Conservation (phyloP, 2,797 vertebrate genomes). For the Gambelia wislizenii region DNA sequence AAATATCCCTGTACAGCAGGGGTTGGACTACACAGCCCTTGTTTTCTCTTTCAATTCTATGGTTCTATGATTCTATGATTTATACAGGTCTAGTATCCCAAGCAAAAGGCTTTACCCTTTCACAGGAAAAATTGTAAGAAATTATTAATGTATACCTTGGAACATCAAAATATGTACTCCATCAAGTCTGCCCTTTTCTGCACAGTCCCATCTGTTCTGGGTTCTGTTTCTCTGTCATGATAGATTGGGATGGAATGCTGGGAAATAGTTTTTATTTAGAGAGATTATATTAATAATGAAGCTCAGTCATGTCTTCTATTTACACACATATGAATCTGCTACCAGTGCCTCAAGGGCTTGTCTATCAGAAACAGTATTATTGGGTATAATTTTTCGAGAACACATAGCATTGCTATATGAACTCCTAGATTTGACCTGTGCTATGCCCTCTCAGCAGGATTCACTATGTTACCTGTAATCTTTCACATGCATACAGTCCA, state of each 20-base stretch:
- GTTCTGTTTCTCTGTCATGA: neutral
- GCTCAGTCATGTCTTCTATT: neutral
- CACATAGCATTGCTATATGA: constrained; percentile 56
- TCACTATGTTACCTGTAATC: constrained; percentile 79
- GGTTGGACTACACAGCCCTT: too few relatives aligned
- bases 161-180: neutral
- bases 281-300: neutral
- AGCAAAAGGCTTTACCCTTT: neutral
- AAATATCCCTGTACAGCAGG: too few relatives aligned
- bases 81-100: neutral
- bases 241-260: neutral
- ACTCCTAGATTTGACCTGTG: constrained; percentile 71
- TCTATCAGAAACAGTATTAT: constrained; percentile 46
- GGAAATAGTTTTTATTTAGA: constrained; percentile 10
- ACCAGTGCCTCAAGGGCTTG: constrained; percentile 28
- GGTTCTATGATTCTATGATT: too few relatives aligned
- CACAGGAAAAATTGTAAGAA: neutral
- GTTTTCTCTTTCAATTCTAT: too few relatives aligned
- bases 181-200: neutral
- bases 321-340: neutral
- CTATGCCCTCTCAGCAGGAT: constrained; percentile 76
- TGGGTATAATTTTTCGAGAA: constrained; percentile 59
- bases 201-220: neutral
- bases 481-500: constrained; percentile 79
- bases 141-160: neutral